Percentiles rank a stretch among this genome's conserved stretches.
These are phyloP conservation scores for Tapirus terrestris DNA, from an alignment of 2,113 vertebrate genomes.

Conservation along the genomic window DNA sequence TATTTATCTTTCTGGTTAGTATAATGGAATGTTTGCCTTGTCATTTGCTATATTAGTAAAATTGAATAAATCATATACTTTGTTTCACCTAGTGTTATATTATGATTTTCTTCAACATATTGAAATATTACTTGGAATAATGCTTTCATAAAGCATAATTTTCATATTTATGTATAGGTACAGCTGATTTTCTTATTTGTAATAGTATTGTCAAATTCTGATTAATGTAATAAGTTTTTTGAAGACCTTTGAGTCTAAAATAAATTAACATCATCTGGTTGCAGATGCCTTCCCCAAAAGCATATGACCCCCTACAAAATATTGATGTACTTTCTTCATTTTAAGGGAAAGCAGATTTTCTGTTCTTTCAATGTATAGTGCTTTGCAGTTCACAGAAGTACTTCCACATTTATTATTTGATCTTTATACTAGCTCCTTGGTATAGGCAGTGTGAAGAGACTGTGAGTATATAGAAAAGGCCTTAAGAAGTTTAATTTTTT, in stretches of 20 bases:
- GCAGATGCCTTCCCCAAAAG: background rate
- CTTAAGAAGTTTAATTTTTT: slow-evolving; percentile 18
- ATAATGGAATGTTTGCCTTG: slow-evolving; percentile 5
- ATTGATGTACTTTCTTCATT: background rate
- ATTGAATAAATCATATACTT: background rate
- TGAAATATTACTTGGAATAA: slow-evolving; percentile 41
- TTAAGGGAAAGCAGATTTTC: background rate
- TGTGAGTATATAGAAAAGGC: background rate
- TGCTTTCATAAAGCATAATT: slow-evolving; percentile 47
- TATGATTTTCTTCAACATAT: background rate
- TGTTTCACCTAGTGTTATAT: slow-evolving; percentile 3
- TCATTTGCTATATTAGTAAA: slow-evolving; percentile 39
- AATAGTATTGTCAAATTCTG: background rate
- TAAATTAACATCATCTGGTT: slow-evolving; percentile 29
- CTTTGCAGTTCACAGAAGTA: background rate
- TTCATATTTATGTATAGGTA: slow-evolving; percentile 24
- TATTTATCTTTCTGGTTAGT: slow-evolving; percentile 34
- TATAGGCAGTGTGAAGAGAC: background rate
- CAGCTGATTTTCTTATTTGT: slow-evolving; percentile 51
- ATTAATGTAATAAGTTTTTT: slow-evolving; percentile 45
- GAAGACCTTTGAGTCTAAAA: slow-evolving; percentile 15
- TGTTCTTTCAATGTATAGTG: background rate
- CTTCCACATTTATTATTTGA: background rate
- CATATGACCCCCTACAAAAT: background rate
- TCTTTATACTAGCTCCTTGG: background rate